These are phyloP conservation scores for Rhodinocichla rosea DNA, from an alignment of 2,113 vertebrate genomes.

Conservation along the genomic window DNA sequence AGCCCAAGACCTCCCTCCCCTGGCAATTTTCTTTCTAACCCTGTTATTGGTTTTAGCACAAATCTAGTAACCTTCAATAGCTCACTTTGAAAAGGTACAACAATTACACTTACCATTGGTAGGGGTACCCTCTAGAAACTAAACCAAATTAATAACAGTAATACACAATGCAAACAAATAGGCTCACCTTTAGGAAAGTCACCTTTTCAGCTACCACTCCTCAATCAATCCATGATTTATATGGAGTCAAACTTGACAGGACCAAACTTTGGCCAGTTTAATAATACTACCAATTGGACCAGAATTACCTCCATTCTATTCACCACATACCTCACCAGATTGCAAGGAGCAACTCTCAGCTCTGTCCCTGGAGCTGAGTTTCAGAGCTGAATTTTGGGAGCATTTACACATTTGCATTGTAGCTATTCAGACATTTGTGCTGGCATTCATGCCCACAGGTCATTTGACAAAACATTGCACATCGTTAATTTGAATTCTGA, in stretches of 20 bases:
- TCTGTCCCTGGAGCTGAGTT: neutral
- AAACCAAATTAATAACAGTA: neutral
- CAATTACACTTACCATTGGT: neutral
- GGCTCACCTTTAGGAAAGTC: neutral
- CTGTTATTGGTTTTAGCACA: neutral
- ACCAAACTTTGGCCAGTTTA: neutral
- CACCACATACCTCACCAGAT: neutral
- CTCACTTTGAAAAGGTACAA: neutral
- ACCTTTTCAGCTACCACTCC: neutral
- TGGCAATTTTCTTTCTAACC: neutral
- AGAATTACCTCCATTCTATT: neutral
- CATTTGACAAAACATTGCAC: neutral
- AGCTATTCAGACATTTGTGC: neutral
- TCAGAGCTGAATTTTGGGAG: neutral
- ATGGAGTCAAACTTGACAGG: neutral
- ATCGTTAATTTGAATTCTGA: neutral
- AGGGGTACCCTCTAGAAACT: neutral
- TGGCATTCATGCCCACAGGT: neutral
- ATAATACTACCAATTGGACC: too few relatives aligned
- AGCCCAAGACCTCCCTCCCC: neutral
- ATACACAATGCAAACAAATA: neutral
- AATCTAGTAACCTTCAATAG: neutral
- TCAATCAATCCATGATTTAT: neutral
- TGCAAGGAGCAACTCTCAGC: neutral
- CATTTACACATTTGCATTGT: neutral